Base-by-base conservation (phyloP, 2,113 vertebrate genomes). In the Copsychus sechellarum region DNA sequence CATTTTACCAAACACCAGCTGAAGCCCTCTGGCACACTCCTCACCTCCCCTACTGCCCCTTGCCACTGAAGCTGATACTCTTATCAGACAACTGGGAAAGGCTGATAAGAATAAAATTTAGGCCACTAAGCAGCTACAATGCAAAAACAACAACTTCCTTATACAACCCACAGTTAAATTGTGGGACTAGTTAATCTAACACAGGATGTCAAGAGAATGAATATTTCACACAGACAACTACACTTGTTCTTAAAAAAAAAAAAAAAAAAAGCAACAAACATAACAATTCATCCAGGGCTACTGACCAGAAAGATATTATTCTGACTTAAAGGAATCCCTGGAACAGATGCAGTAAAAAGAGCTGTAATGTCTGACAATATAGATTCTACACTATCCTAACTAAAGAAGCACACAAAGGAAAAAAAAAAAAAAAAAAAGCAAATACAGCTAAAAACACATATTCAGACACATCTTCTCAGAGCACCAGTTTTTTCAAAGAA, bases 401-500 rank as follows among this genome's bases (percentile, higher is more conserved):
- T 50, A 43, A 34, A 29, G 23, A 42, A 33, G 67, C 14, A 42
- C 0, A 1, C 14, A 60, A 36, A 36, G 8, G 9, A 36, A 36
- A 36, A 36, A 36, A 42, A 58, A 64, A 77, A n/a, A 43, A 19
- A 38, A 11, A 38, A 38, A 38, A 38, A 11, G 51, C 28, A 74
- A 56, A 45, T 45, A 42, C 0, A 4, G 33, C 24, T 21, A 10
- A 0, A 0, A 73, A 61, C 8, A 47, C 12, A 25, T 43, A 25
- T 43, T 57, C 34, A 50, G 61, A 42, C 24, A 42, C 24, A 3
- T 26, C 34, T 51, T 60, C 48, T 77, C 71, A 36, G 54, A 88
- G 89, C 38, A 80, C 7, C 20, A 53, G n/a, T 42, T 69, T 82
- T 86, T 83, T 94, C 69, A 65, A 36, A 81, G 45, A 80, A 67